These are phyloP conservation scores for Idaea straminata DNA, from an alignment of 2,888 invertebrate genomes.

Conservation along the genomic window DNA sequence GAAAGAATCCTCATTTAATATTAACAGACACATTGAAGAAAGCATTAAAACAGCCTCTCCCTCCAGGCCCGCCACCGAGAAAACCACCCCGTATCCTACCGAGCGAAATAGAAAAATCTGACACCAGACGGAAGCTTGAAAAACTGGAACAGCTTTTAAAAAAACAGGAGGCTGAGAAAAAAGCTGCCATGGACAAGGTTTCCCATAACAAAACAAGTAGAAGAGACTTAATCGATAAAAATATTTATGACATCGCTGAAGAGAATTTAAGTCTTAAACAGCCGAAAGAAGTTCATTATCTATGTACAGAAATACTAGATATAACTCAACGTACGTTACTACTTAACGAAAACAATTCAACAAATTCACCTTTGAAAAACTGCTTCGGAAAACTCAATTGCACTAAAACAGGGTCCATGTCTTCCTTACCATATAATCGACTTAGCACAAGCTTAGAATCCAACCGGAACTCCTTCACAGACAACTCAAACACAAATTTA, in stretches of 20 bases:
- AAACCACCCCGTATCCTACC: conserved; percentile 86
- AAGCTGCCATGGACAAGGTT: conserved; percentile 12
- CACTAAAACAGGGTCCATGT: conserved; percentile 58
- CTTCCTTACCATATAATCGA: conserved; percentile 65
- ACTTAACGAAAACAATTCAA: conserved; percentile 45
- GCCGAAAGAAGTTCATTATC: conserved; percentile 72
- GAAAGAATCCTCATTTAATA: conserved; percentile 67
- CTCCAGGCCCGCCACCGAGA: conserved; percentile 85
- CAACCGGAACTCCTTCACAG: conserved; percentile 39
- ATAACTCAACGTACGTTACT: conserved; percentile 57
- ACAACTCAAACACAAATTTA: conserved; percentile 29
- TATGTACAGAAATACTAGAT: conserved; percentile 73
- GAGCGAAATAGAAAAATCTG: conserved; percentile 59
- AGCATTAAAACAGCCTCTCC: conserved; percentile 84
- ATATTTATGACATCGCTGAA: conserved; percentile 38
- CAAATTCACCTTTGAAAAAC: conserved; percentile 50
- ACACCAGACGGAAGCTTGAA: conserved; percentile 83
- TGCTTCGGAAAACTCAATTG: conserved; percentile 72
- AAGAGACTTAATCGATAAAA: conserved; percentile 11
- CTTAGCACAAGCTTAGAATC: conserved; percentile 42
- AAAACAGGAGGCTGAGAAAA: conserved; percentile 64
- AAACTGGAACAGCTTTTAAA: conserved; percentile 82
- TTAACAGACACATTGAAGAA: conserved; percentile 82
- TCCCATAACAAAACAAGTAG: not conserved
- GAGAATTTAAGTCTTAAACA: conserved; percentile 43